Evolutionary conservation across 2,797 vertebrate genomes (phyloP).

Genomic region (Brachyalestes nurse): DNA sequence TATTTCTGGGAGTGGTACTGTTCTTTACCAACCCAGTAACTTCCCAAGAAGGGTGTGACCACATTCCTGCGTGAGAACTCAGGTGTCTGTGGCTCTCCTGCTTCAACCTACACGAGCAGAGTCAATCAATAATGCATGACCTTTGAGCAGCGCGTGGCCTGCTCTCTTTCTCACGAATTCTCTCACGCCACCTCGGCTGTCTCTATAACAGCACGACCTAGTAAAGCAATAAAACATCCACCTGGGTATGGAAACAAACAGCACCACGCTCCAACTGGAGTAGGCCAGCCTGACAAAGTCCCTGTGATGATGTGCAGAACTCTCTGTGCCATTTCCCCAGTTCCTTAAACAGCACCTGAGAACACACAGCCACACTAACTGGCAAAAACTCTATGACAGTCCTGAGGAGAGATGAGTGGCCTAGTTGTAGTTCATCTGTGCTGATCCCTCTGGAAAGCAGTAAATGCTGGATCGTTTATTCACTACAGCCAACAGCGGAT

Average conservation of each 20-base stretch:
- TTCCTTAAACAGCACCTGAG: not conserved
- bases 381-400: not conserved
- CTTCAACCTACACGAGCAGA: slow-evolving; percentile 36
- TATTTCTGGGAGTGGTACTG: not conserved
- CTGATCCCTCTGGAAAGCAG: not conserved
- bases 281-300: not conserved
- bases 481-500: slow-evolving; percentile 14
- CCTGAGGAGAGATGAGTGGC: not conserved
- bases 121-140: slow-evolving; percentile 51
- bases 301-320: not conserved
- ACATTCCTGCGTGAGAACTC: slow-evolving; percentile 45
- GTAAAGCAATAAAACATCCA: slow-evolving; percentile 1
- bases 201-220: slow-evolving; percentile 18
- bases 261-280: not conserved
- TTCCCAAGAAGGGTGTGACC: slow-evolving; percentile 42
- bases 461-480: not conserved
- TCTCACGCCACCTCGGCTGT: not conserved
- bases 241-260: not conserved
- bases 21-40: slow-evolving; percentile 26
- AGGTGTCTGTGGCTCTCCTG: slow-evolving; percentile 22
- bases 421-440: not conserved
- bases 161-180: slow-evolving; percentile 10
- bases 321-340: not conserved
- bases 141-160: slow-evolving; percentile 25
- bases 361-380: slow-evolving; percentile 14